Percentiles rank a stretch among this genome's conserved stretches.
Conservation (phyloP, 1,140 invertebrate species). For the Megalonaias nervosa region DNA sequence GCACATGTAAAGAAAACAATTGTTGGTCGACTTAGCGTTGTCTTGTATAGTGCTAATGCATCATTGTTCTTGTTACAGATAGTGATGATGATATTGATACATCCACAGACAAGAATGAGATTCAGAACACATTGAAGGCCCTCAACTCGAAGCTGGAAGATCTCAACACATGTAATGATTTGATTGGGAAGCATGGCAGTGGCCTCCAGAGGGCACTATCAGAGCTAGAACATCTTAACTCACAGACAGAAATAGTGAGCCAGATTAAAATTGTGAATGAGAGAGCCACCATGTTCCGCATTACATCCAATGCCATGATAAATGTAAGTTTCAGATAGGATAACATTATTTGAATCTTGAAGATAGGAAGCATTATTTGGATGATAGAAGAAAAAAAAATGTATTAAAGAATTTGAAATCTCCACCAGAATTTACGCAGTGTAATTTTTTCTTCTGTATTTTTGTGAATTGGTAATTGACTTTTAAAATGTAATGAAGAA, state of each 20-base stretch:
- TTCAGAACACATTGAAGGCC: constrained; percentile 77
- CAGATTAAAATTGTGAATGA: constrained; percentile 88
- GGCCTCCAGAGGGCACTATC: constrained; percentile 86
- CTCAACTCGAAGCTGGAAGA: constrained; percentile 84
- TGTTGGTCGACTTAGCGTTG: too few species aligned
- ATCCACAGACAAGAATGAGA: constrained; percentile 74
- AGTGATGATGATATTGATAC: constrained; percentile 78
- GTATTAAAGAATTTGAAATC: too few species aligned
- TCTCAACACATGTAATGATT: constrained; percentile 90
- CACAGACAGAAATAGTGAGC: constrained; percentile 74
- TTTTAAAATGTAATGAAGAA: too few species aligned
- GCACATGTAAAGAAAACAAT: too few species aligned
- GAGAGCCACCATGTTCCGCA: constrained; percentile 91
- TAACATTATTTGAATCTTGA: too few species aligned
- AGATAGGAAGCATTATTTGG: too few species aligned
- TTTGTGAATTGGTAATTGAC: too few species aligned
- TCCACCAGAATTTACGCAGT: too few species aligned
- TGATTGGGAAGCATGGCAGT: constrained; percentile 89
- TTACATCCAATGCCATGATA: constrained; percentile 96
- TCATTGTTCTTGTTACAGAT: constrained; percentile 73
- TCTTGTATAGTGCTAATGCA: background rate
- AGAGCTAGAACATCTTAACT: constrained; percentile 86
- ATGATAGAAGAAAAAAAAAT: too few species aligned
- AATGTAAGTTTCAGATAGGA: constrained; percentile 80
- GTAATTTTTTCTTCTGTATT: too few species aligned